A percentile compares a stretch with the other conserved stretches of the same genome.
phyloP scores from a whole-genome alignment of 2,797 vertebrate species.

The Scarus forsteni region DNA sequence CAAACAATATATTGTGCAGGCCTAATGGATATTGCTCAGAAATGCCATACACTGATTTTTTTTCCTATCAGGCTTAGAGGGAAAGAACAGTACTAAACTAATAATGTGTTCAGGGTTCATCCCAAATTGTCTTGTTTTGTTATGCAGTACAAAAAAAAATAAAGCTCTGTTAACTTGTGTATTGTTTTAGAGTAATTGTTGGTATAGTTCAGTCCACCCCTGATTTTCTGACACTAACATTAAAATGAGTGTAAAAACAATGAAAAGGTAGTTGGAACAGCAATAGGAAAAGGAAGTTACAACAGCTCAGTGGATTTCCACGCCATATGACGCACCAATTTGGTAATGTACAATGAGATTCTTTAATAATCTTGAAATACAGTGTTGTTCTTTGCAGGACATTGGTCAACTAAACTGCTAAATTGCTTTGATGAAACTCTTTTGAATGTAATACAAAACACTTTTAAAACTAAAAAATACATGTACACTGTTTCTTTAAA shows the following conservation, averaged over 20 bases:
- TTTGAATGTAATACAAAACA: no score
- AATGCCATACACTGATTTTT: constrained; percentile 63
- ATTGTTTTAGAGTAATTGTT: background rate
- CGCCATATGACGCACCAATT: constrained; percentile 35
- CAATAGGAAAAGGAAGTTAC: constrained; percentile 61
- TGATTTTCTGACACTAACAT: constrained; percentile 10
- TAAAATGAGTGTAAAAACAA: constrained; percentile 32
- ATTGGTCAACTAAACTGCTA: no score
- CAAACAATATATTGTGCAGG: no score
- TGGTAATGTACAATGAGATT: no score
- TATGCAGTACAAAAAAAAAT: constrained; percentile 1
- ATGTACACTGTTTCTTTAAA: no score
- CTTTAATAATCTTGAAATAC: no score
- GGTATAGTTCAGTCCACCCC: background rate
- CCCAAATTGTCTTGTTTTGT: constrained; percentile 16
- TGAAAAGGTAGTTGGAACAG: constrained; percentile 19
- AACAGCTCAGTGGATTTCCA: constrained; percentile 55
- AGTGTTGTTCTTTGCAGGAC: no score
- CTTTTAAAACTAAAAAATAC: no score
- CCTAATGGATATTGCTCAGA: constrained; percentile 60
- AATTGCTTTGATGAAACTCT: no score
- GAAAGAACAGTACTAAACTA: constrained; percentile 42
- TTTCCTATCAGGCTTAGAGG: constrained; percentile 42
- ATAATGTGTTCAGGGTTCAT: constrained; percentile 41
- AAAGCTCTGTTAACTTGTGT: constrained; percentile 1